These are phyloP conservation scores for Smittia sp. DNA, from an alignment of 2,888 invertebrate genomes.

Conservation along the genomic window DNA sequence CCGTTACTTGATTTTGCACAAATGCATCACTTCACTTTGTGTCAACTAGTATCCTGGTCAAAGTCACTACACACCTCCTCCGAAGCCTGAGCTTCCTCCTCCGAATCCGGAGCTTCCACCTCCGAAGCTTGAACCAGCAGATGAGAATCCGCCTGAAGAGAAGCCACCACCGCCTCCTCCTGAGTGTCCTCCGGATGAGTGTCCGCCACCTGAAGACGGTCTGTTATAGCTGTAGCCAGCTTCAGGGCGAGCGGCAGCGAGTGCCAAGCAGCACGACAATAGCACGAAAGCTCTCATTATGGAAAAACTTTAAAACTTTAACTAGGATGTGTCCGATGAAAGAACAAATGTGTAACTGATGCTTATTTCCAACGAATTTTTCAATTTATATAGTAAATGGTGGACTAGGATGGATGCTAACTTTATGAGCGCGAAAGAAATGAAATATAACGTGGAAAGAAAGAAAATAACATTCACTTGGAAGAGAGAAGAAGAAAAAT, in stretches of 20 bases:
- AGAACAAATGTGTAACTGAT: conserved; percentile 41
- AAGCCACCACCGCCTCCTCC: conserved; percentile 46
- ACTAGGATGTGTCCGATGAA: conserved; percentile 40
- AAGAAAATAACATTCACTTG: conserved; percentile 42
- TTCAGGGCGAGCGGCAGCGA: conserved; percentile 52
- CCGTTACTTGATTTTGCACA: not conserved
- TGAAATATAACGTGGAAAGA: conserved; percentile 34
- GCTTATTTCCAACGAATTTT: conserved; percentile 41
- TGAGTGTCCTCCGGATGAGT: conserved; percentile 48
- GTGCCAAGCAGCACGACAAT: conserved; percentile 53
- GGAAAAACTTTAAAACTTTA: conserved; percentile 6
- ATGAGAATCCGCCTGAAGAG: conserved; percentile 45
- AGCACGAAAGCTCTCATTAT: conserved; percentile 53
- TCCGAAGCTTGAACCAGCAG: conserved; percentile 43
- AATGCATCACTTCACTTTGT: conserved; percentile 4
- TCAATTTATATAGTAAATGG: conserved; percentile 42
- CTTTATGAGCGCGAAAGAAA: conserved; percentile 34
- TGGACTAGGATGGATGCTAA: conserved; percentile 41
- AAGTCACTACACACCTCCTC: conserved; percentile 31
- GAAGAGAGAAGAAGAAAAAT: conserved; percentile 19
- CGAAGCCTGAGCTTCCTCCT: conserved; percentile 37
- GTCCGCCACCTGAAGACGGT: conserved; percentile 50
- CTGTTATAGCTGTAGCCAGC: conserved; percentile 51
- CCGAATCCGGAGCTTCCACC: conserved; percentile 40
- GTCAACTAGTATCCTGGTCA: too few relatives aligned